Evolutionary conservation across 2,888 invertebrate genomes (phyloP).

Genomic region (Xestia xanthographa): DNA sequence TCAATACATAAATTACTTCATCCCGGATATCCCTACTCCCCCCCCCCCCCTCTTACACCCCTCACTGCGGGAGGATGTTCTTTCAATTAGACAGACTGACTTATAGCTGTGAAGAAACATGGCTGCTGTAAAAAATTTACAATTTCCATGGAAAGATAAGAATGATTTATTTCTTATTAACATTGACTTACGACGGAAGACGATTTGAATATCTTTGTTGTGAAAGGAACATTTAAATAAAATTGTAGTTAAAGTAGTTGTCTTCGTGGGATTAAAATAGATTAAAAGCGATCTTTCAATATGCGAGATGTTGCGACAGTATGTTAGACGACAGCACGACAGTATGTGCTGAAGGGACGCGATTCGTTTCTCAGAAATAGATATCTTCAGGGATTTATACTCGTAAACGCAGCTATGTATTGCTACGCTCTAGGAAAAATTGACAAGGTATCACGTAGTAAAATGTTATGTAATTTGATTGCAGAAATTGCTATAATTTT

Average conservation of each 20-base stretch:
- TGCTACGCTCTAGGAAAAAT: no score
- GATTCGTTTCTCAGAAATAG: not conserved
- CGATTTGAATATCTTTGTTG: not conserved
- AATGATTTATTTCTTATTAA: slow-evolving; percentile 27
- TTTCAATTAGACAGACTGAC: slow-evolving; percentile 52
- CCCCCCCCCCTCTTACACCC: not conserved
- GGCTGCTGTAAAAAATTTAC: slow-evolving; percentile 9
- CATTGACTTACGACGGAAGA: not conserved
- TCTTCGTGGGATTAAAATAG: no score
- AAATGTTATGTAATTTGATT: no score
- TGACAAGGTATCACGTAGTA: no score
- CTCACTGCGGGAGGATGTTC: slow-evolving; percentile 18
- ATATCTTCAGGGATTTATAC: no score
- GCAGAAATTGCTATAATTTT: no score
- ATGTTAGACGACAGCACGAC: no score
- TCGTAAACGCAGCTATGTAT: no score
- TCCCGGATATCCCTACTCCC: not conserved
- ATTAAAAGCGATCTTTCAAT: no score
- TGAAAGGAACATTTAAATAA: not conserved
- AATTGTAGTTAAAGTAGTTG: no score
- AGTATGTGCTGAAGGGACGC: not conserved
- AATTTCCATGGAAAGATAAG: slow-evolving; percentile 16
- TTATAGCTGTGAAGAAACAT: slow-evolving; percentile 25
- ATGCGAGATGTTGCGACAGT: no score
- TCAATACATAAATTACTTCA: slow-evolving; percentile 29